A percentile compares a stretch with the other conserved stretches of the same genome.
Conservation (phyloP, 2,113 vertebrate genomes). For the Callipepla californica region DNA sequence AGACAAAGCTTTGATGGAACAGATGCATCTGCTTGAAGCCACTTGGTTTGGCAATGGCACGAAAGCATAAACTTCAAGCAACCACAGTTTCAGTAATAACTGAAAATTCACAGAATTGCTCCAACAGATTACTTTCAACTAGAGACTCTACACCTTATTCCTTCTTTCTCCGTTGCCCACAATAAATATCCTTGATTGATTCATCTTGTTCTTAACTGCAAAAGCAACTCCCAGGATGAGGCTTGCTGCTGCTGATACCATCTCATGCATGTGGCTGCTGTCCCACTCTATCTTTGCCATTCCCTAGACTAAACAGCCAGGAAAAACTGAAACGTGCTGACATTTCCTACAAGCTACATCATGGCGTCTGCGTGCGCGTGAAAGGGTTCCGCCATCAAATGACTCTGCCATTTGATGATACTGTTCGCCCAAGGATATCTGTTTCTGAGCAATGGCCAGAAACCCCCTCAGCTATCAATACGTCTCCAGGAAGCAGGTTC, state of each 20-base stretch:
- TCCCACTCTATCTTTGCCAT: slow-evolving; percentile 44
- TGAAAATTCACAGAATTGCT: slow-evolving; percentile 4
- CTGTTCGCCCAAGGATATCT: slow-evolving; percentile 45
- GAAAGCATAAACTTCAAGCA: not conserved
- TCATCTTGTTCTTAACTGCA: not conserved
- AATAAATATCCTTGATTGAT: slow-evolving; percentile 9
- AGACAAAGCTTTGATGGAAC: not conserved
- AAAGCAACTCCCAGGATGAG: not conserved
- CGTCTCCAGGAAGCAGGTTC: slow-evolving; percentile 53
- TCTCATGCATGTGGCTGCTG: slow-evolving; percentile 1
- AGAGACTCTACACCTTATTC: not conserved
- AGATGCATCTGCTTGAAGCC: slow-evolving; percentile 22
- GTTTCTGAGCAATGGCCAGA: slow-evolving; percentile 50
- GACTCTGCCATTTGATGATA: slow-evolving; percentile 57
- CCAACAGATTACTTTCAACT: not conserved
- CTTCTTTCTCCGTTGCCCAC: not conserved
- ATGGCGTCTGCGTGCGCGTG: not conserved
- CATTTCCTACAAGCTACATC: slow-evolving; percentile 62
- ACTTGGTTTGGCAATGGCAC: not conserved
- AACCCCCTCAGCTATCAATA: slow-evolving; percentile 55
- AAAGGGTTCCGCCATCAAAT: slow-evolving; percentile 57
- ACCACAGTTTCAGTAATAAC: not conserved
- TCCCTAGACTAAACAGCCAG: slow-evolving; percentile 50
- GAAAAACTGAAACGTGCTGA: slow-evolving; percentile 68
- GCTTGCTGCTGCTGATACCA: slow-evolving; percentile 2